phyloP scores from a whole-genome alignment of 92 coral and sea anemone genomes.

The Porites cylindrica region DNA sequence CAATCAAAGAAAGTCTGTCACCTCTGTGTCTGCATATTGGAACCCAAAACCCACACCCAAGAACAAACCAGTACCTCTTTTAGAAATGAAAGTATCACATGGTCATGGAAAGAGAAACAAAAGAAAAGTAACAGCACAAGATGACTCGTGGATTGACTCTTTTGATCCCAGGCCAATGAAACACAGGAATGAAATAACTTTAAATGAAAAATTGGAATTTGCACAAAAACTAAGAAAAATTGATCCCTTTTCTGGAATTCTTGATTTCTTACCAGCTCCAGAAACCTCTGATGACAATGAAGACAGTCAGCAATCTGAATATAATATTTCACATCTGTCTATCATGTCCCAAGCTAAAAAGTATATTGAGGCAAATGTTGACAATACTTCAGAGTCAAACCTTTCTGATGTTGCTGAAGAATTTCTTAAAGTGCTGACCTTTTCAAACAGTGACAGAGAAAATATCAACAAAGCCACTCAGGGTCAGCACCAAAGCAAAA shows the following conservation, averaged over 20 bases:
- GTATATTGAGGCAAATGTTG: constrained; percentile 40
- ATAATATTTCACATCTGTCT: constrained; percentile 11
- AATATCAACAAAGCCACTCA: constrained; percentile 52
- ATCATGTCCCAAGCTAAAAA: constrained; percentile 51
- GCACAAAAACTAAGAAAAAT: constrained; percentile 59
- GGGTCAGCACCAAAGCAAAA: constrained; percentile 62
- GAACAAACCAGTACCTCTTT: constrained; percentile 64
- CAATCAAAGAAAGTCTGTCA: constrained; percentile 63
- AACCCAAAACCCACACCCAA: constrained; percentile 72
- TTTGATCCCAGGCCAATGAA: constrained; percentile 76
- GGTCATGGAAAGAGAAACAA: constrained; percentile 56
- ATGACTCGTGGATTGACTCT: constrained; percentile 79
- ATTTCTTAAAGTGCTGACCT: constrained; percentile 43
- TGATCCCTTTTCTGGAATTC: constrained; percentile 70
- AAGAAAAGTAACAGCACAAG: constrained; percentile 53
- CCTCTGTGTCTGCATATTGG: constrained; percentile 73
- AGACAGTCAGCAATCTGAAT: background rate
- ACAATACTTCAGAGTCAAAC: constrained; percentile 2
- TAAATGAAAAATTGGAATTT: constrained; percentile 40
- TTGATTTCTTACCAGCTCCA: constrained; percentile 57
- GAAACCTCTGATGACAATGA: constrained; percentile 20
- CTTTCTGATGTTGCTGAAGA: constrained; percentile 23
- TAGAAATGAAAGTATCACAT: constrained; percentile 48
- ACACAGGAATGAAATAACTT: constrained; percentile 57
- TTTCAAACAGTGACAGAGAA: constrained; percentile 56